Evolutionary conservation across 2,797 vertebrate genomes (phyloP).

Genomic region (Rousettus madagascariensis): DNA sequence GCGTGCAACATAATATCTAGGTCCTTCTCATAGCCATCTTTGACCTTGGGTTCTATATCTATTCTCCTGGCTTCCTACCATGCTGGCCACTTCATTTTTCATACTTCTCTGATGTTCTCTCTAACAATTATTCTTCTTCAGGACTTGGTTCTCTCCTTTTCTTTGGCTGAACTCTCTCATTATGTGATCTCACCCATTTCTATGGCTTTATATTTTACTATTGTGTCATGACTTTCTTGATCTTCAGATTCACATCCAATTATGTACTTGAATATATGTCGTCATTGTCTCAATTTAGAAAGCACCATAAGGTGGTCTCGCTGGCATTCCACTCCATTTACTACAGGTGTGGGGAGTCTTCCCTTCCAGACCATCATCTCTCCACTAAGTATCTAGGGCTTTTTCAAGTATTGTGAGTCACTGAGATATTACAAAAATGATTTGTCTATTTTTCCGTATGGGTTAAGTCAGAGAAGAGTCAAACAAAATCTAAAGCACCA

Average conservation of each 20-base stretch:
- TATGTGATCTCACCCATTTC: constrained; percentile 13
- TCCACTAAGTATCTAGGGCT: not conserved
- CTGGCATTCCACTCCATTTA: not conserved
- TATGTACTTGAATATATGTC: constrained; percentile 11
- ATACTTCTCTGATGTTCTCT: not conserved
- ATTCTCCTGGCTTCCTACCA: not conserved
- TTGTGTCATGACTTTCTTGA: not conserved
- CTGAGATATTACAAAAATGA: not conserved
- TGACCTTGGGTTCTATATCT: not conserved
- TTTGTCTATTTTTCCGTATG: constrained; percentile 41
- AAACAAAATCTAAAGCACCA: constrained; percentile 30
- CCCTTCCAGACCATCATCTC: not conserved
- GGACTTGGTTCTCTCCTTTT: not conserved
- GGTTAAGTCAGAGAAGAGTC: constrained; percentile 47
- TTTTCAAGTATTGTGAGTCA: not conserved
- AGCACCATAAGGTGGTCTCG: not conserved
- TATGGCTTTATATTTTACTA: constrained; percentile 37
- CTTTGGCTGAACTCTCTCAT: not conserved
- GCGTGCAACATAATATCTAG: not conserved
- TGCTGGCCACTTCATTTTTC: not conserved
- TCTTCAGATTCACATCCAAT: not conserved
- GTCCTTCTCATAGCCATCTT: not conserved
- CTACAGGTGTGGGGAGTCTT: not conserved
- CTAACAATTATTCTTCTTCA: not conserved
- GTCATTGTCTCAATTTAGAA: constrained; percentile 33